phyloP scores from a whole-genome alignment of 2,888 invertebrate genomes.

The Dynastes grantii region DNA sequence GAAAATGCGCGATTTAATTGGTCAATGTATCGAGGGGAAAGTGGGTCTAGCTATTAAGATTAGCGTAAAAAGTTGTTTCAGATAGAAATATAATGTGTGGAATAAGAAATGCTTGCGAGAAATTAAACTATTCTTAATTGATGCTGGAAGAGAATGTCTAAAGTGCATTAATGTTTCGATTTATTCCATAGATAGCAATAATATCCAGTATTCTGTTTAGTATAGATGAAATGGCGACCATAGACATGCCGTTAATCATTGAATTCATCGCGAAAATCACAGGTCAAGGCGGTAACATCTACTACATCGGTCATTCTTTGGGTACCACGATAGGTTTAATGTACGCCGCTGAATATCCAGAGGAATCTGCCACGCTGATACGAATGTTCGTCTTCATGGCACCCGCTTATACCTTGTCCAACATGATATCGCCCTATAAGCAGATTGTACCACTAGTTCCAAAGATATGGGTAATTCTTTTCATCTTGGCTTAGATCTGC shows the following conservation, averaged over 20 bases:
- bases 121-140: neutral
- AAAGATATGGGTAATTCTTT: slow-evolving; percentile 71
- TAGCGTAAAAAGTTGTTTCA: too few relatives aligned
- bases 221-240: slow-evolving; percentile 52
- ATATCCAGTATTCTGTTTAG: slow-evolving; percentile 39
- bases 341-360: slow-evolving; percentile 73
- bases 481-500: neutral
- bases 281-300: slow-evolving; percentile 63
- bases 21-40: neutral
- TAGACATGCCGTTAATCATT: slow-evolving; percentile 74
- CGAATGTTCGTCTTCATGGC: slow-evolving; percentile 73
- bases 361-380: slow-evolving; percentile 72
- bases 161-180: too few relatives aligned
- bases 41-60: neutral
- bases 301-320: slow-evolving; percentile 77
- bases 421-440: slow-evolving; percentile 77
- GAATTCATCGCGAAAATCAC: slow-evolving; percentile 71
- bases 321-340: slow-evolving; percentile 75
- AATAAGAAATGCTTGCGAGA: neutral
- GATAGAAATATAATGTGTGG: neutral
- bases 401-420: slow-evolving; percentile 75
- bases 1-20: neutral
- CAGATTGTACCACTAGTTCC: slow-evolving; percentile 77
- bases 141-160: neutral
- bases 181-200: too few relatives aligned